phyloP scores from a whole-genome alignment of 1,140 invertebrate species.

The Harlomillsia oculata region DNA sequence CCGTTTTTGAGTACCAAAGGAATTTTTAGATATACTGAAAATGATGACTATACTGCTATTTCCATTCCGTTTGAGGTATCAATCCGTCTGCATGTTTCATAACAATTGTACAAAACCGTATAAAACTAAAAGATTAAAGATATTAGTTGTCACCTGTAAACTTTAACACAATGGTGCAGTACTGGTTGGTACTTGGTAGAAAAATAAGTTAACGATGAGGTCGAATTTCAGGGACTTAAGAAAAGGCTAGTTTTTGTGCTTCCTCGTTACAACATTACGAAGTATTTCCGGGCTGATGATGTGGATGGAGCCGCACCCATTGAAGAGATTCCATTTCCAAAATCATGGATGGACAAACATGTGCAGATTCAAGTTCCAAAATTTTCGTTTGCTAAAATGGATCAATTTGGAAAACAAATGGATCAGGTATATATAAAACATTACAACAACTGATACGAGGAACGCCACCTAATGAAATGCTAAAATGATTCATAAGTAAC shows the following conservation, averaged over 20 bases:
- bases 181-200: too few relatives aligned
- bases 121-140: too few relatives aligned
- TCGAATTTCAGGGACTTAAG: not conserved
- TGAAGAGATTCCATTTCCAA: constrained; percentile 11
- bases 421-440: not conserved
- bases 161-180: too few relatives aligned
- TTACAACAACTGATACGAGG: not conserved
- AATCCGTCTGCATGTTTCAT: not conserved
- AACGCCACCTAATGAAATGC: not conserved
- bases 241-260: constrained; percentile 18
- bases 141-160: too few relatives aligned
- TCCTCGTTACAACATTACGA: constrained; percentile 11
- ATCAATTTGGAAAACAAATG: constrained; percentile 18
- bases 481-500: not conserved
- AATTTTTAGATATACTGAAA: not conserved
- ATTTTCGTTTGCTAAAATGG: constrained; percentile 5
- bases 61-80: constrained; percentile 5
- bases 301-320: not conserved
- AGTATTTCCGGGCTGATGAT: constrained; percentile 5
- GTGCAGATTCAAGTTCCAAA: not conserved
- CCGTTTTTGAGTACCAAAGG: constrained; percentile 1
- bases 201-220: too few relatives aligned
- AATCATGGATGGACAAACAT: not conserved
- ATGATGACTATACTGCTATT: constrained; percentile 15
- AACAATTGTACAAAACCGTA: not conserved